These are phyloP conservation scores for Phragmatobia fuliginosa DNA, from an alignment of 2,888 invertebrate species.

Conservation along the genomic window DNA sequence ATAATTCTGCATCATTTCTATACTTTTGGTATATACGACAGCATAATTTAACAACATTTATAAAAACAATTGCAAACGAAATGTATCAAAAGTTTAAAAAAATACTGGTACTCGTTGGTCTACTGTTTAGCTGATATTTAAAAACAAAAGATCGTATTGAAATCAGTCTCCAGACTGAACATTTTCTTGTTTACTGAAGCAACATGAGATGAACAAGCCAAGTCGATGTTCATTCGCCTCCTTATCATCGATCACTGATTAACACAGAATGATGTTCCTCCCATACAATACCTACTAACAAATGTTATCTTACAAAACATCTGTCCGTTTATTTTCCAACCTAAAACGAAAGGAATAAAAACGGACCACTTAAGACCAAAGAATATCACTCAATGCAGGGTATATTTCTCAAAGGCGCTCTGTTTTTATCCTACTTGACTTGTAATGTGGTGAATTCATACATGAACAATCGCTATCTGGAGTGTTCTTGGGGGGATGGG, in stretches of 20 bases:
- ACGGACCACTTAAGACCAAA: slow-evolving; percentile 56
- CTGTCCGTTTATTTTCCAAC: slow-evolving; percentile 50
- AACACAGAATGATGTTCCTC: slow-evolving; percentile 40
- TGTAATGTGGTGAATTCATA: slow-evolving; percentile 91
- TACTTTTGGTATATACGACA: too few species aligned
- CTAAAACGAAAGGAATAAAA: slow-evolving; percentile 54
- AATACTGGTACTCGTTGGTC: not conserved
- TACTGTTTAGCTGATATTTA: not conserved
- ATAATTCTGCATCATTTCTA: too few species aligned
- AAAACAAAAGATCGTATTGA: not conserved
- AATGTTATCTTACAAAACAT: slow-evolving; percentile 50
- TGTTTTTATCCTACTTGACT: slow-evolving; percentile 88
- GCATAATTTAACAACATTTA: not conserved
- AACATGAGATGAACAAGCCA: not conserved
- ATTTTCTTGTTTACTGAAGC: slow-evolving; percentile 6
- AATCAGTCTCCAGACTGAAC: not conserved
- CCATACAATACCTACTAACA: slow-evolving; percentile 34
- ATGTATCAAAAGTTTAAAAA: too few species aligned
- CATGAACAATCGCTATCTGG: slow-evolving; percentile 87
- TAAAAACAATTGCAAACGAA: not conserved
- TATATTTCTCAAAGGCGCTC: slow-evolving; percentile 82
- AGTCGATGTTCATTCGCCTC: not conserved
- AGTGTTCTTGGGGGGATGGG: slow-evolving; percentile 64
- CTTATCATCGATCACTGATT: slow-evolving; percentile 36
- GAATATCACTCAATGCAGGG: slow-evolving; percentile 78